Base-by-base conservation (phyloP, 2,888 invertebrate species). In the Eilema sororculum region DNA sequence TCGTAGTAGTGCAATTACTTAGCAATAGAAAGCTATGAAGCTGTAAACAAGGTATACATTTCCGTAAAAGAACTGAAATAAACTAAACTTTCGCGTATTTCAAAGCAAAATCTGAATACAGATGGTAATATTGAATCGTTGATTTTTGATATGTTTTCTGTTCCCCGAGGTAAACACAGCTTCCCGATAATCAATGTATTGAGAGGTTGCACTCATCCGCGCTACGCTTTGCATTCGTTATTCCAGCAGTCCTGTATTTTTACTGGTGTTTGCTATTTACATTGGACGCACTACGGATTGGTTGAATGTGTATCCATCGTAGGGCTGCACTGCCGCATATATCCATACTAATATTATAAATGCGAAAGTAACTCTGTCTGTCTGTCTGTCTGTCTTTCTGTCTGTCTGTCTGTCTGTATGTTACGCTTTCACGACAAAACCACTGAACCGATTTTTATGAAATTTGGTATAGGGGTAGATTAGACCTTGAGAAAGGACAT, bases 201-300 rank as follows among this genome's bases (percentile, higher is more conserved):
- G 87, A 87, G 84, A 82, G 84, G 71, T 71, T 74, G 79, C 79
- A 84, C 82, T 85, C 88, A 85, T 83, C 80, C 83, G 76, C 74
- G 77, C 76, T 71, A 65, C 73, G 79, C 73, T 77, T 76, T 73
- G 78, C 83, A 75, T 75, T 78, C 81, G 81, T 83, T 83, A 81
- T 84, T 86, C 82, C 79, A 78, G 78, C 79, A 78, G 81, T 37
- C 72, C 73, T 77, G 79, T 84, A 81, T 87, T 88, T 86, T 86
- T 80, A 84, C 84, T 83, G 82, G 79, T 86, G 87, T 87, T 86
- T 85, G 87, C 86, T 87, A 86, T 89, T 90, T 89, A 85, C 86
- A 82, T 72, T 84, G 84, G 83, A 84, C 87, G 84, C 85, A 83
- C 81, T 76, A 82, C 72, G 79, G 84, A 82, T 87, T 86, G 87